These are phyloP conservation scores for Lasiommata megera DNA, from an alignment of 2,888 invertebrate species.

Conservation along the genomic window DNA sequence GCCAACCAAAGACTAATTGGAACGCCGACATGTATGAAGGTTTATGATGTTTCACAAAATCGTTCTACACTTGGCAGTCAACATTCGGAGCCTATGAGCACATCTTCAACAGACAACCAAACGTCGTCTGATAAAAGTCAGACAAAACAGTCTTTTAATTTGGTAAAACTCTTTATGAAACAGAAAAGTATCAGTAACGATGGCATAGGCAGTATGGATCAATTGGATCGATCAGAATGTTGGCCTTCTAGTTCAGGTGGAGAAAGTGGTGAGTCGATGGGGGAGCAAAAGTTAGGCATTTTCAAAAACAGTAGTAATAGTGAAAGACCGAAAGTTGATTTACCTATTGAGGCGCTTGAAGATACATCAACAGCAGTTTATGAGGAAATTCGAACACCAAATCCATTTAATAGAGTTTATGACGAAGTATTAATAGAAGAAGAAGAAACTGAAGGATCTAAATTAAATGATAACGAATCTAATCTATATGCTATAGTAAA, in stretches of 20 bases:
- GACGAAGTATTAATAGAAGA: slow-evolving; percentile 74
- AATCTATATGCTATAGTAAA: slow-evolving; percentile 75
- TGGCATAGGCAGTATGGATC: slow-evolving; percentile 87
- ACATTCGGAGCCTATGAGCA: slow-evolving; percentile 78
- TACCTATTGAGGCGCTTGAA: slow-evolving; percentile 77
- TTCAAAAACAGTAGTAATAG: slow-evolving; percentile 44
- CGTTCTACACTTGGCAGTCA: slow-evolving; percentile 68
- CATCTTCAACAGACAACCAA: slow-evolving; percentile 76
- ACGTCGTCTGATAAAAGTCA: slow-evolving; percentile 74
- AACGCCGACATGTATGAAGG: slow-evolving; percentile 71
- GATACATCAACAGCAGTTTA: slow-evolving; percentile 60
- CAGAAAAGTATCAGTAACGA: slow-evolving; percentile 92
- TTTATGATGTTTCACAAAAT: slow-evolving; percentile 73
- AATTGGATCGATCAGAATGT: slow-evolving; percentile 86
- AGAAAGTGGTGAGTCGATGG: slow-evolving; percentile 82
- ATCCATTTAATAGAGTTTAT: slow-evolving; percentile 65
- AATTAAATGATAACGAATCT: slow-evolving; percentile 65
- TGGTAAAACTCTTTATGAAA: slow-evolving; percentile 94
- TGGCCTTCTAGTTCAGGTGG: slow-evolving; percentile 87
- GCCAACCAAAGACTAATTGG: slow-evolving; percentile 70
- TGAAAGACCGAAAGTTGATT: slow-evolving; percentile 74
- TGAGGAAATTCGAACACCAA: slow-evolving; percentile 61
- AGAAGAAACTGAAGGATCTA: slow-evolving; percentile 70
- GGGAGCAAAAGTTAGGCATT: slow-evolving; percentile 62
- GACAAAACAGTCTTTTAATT: slow-evolving; percentile 88